phyloP scores from a whole-genome alignment of 2,113 vertebrate species.

The Gasterosteus aculeatus region DNA sequence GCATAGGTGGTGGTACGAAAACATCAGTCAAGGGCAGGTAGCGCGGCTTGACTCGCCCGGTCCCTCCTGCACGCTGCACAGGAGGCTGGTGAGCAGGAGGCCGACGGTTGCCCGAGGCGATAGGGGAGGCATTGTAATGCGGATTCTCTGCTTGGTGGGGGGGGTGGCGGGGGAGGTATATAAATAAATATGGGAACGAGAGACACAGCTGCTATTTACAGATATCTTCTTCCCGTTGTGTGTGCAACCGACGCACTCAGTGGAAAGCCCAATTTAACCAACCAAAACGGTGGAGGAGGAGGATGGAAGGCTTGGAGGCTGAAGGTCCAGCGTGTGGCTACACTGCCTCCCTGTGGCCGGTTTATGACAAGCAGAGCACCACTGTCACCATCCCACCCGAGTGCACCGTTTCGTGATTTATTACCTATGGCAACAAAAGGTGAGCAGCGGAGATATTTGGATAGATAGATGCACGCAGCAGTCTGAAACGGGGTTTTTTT shows the following conservation, averaged over 20 bases:
- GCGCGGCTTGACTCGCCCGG: conserved; percentile 43
- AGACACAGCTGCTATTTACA: conserved; percentile 76
- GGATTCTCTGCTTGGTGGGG: conserved; percentile 16
- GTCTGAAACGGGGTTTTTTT: not conserved
- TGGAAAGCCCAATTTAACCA: conserved; percentile 59
- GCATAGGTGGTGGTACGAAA: conserved; percentile 45
- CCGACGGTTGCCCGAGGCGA: conserved; percentile 76
- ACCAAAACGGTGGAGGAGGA: conserved; percentile 23
- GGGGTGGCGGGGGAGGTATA: conserved; percentile 2
- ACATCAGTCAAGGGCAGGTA: conserved; percentile 49
- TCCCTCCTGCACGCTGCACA: conserved; percentile 36
- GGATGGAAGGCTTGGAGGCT: not conserved
- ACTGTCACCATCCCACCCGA: not conserved
- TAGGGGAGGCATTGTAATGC: conserved; percentile 44
- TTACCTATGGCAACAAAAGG: conserved; percentile 5
- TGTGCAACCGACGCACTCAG: conserved; percentile 45
- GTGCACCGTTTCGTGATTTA: conserved; percentile 4
- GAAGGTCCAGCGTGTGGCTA: conserved; percentile 40
- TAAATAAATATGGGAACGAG: conserved; percentile 52
- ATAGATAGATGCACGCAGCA: conserved; percentile 2
- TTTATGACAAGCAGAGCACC: not conserved
- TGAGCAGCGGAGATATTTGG: not conserved
- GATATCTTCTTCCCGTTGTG: conserved; percentile 63
- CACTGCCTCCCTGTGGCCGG: conserved; percentile 72
- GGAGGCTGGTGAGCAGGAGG: conserved; percentile 61